A percentile compares a stretch with the other conserved stretches of the same genome.
phyloP scores from a whole-genome alignment of 1,140 invertebrate genomes.

The Lucilia cuprina region DNA sequence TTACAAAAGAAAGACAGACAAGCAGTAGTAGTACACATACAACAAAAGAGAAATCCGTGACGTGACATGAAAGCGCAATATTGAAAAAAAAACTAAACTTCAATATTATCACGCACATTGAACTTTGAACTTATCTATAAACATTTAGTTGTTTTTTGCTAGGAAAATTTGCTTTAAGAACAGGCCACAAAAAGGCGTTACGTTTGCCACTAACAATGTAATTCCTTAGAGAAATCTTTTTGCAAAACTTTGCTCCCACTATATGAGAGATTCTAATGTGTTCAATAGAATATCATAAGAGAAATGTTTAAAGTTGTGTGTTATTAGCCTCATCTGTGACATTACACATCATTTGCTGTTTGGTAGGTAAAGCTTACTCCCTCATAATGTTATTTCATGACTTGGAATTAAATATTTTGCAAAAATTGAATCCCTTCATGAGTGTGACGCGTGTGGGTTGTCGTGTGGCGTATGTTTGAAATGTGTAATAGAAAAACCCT shows the following conservation, averaged over 20 bases:
- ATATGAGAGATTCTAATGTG: not conserved
- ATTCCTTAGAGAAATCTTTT: not conserved
- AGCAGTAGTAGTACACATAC: not conserved
- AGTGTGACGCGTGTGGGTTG: constrained; percentile 61
- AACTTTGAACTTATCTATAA: not conserved
- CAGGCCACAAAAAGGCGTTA: not conserved
- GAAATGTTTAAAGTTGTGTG: not conserved
- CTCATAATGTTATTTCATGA: not conserved
- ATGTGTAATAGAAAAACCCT: constrained; percentile 44
- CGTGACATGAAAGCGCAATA: not conserved
- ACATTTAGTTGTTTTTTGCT: not conserved
- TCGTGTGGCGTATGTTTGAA: constrained; percentile 61
- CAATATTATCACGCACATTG: not conserved
- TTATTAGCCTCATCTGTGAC: constrained; percentile 15
- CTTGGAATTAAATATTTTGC: not conserved
- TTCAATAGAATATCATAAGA: not conserved
- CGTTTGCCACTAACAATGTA: not conserved
- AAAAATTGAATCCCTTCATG: constrained; percentile 40
- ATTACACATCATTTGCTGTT: not conserved
- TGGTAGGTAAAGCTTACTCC: not conserved
- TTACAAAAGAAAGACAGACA: not conserved
- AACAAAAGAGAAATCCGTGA: not conserved
- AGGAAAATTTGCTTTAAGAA: not conserved
- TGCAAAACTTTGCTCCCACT: not conserved
- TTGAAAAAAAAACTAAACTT: not conserved